Evolutionary conservation across 2,888 invertebrate species (phyloP), one percentile per base, ranked within the genome.

Genomic region (Caprella mutica): DNA sequence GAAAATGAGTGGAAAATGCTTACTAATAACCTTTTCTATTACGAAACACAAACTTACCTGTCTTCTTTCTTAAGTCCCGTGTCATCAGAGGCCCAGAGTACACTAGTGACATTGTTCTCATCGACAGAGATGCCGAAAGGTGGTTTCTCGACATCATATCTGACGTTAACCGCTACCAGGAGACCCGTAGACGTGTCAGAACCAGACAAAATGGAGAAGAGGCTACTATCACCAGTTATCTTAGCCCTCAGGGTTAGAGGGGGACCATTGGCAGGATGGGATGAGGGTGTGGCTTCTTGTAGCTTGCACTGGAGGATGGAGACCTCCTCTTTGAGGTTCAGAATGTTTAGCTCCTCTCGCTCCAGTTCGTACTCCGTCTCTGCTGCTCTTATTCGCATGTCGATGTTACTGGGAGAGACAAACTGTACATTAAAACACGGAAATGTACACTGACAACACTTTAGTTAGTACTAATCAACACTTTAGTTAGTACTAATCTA

Each of bases 361-460:
- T 90, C 90, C 66, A 89, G 75, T 71, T 88, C 84, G 72, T 89
- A 90, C 71, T 90, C 90, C 67, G 90, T 74, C 73, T 91, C 91
- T 0, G 91, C 91, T 71, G 90, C 89, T 69, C 88, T 84, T 71
- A 91, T 90, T 66, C 89, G 78, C 46, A 85, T 83, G 73, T 91
- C 90, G 59, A 90, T 90, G 72, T 89, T 89, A 69, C 89, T 89
- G 73, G 2, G 73, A 72, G 66, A 54, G 65, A 66, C 43, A 24
- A 21, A 38, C 9, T 12, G 35, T 9, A 35, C 9, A 12, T 35
- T 35, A 14, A 35, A 35, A 35, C 14, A 12, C 35, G 14, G 14
- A n/a, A n/a, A 50, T 6, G 30, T 5, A 26, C 12, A 46, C 14
- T 46, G 24, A 6, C 12, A 27, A 46, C 6, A 8, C n/a, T 9